phyloP scores from a whole-genome alignment of 2,797 vertebrate genomes.

The Cuniculus paca region DNA sequence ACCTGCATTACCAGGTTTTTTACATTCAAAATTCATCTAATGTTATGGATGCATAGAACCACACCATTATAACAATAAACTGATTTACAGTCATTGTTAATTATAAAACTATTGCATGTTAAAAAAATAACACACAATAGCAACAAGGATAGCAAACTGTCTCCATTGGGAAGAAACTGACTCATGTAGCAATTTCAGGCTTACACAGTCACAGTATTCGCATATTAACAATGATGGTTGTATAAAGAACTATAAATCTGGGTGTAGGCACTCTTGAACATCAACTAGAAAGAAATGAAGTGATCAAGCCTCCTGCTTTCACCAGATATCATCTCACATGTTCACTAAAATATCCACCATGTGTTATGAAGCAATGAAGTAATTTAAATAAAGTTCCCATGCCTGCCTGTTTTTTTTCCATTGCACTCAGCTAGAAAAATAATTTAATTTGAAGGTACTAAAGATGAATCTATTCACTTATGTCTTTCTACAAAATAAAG shows the following conservation, averaged over 20 bases:
- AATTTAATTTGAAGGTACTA: constrained; percentile 58
- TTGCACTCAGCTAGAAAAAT: constrained; percentile 25
- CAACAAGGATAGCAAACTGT: constrained; percentile 5
- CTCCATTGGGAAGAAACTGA: not conserved
- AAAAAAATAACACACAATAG: not conserved
- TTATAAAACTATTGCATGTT: constrained; percentile 37
- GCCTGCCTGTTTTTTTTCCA: not conserved
- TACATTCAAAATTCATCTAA: constrained; percentile 11
- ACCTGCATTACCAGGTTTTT: not conserved
- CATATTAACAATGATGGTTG: constrained; percentile 61
- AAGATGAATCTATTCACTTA: constrained; percentile 32
- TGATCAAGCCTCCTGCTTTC: not conserved
- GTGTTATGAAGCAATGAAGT: not conserved
- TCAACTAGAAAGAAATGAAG: not conserved
- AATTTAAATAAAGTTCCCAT: not conserved
- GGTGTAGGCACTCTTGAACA: not conserved
- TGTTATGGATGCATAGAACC: not conserved
- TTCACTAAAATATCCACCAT: constrained; percentile 33
- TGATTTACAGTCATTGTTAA: constrained; percentile 52
- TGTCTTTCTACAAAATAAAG: not conserved
- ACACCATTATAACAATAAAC: not conserved
- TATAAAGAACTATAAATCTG: constrained; percentile 23
- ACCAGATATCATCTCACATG: constrained; percentile 18
- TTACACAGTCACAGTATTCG: not conserved
- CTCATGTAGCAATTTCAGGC: not conserved